These are phyloP conservation scores for Oenanthe oenanthe DNA, from an alignment of 2,113 vertebrate genomes.

Conservation along the genomic window DNA sequence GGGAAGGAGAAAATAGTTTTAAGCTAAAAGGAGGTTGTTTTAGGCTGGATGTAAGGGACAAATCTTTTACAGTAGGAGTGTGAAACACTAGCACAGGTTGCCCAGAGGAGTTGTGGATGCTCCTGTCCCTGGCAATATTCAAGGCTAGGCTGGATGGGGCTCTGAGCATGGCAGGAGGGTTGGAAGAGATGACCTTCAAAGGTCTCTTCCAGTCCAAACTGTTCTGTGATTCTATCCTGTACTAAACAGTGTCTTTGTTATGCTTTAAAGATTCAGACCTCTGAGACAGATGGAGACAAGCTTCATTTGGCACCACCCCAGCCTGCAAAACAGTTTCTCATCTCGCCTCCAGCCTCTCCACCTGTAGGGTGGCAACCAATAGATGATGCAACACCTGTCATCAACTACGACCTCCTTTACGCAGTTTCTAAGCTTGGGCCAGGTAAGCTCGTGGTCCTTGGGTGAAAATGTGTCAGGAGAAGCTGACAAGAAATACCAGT, in stretches of 20 bases:
- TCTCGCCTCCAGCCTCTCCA: slow-evolving; percentile 87
- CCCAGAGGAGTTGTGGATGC: not conserved
- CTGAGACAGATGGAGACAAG: slow-evolving; percentile 86
- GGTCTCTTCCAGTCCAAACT: not conserved
- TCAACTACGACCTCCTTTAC: slow-evolving; percentile 89
- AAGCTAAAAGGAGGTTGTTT: not conserved
- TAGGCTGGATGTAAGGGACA: not conserved
- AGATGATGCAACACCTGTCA: slow-evolving; percentile 84
- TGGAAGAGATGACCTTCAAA: not conserved
- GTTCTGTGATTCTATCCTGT: not conserved
- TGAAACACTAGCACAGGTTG: not conserved
- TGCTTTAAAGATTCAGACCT: slow-evolving; percentile 81
- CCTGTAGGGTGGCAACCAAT: slow-evolving; percentile 87
- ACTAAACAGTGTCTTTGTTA: not conserved
- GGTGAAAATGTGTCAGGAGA: not conserved
- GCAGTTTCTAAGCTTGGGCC: slow-evolving; percentile 87
- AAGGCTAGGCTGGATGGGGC: not conserved
- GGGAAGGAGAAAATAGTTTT: not conserved
- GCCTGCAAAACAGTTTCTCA: slow-evolving; percentile 89
- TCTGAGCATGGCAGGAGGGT: not conserved
- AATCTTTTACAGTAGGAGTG: not conserved
- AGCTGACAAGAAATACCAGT: not conserved
- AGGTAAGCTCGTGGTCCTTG: slow-evolving; percentile 67
- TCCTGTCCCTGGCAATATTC: not conserved
- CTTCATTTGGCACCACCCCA: slow-evolving; percentile 88